phyloP scores from a whole-genome alignment of 2,888 invertebrate species.

The Cantharis lateralis region DNA sequence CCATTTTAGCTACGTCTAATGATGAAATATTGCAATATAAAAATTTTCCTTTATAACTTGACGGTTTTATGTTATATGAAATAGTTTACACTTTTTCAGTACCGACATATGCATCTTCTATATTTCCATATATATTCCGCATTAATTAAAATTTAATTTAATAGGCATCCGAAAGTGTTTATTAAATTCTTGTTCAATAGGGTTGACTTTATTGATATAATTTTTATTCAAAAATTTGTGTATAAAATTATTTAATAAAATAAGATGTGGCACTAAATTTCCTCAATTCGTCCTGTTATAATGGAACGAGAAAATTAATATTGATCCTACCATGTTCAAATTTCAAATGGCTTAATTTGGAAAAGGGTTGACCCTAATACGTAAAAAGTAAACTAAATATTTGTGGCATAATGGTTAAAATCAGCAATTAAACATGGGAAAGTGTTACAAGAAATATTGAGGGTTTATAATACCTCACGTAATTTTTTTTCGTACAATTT shows the following conservation, averaged over 20 bases:
- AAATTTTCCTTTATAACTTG: slow-evolving; percentile 16
- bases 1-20: slow-evolving; percentile 9
- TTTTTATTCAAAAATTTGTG: not conserved
- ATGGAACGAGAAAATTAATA: not conserved
- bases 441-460: not conserved
- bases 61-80: slow-evolving; percentile 6
- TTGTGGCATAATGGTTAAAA: not conserved
- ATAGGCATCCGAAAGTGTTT: slow-evolving; percentile 15
- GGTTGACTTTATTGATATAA: not conserved
- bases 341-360: not conserved
- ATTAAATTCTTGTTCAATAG: slow-evolving; percentile 4
- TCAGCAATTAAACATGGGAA: not conserved
- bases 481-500: not conserved
- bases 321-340: not conserved
- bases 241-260: not conserved
- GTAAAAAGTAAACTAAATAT: not conserved
- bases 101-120: not conserved
- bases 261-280: not conserved
- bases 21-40: slow-evolving; percentile 13
- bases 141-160: slow-evolving; percentile 21
- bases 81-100: not conserved
- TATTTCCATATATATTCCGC: slow-evolving; percentile 6
- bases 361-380: not conserved
- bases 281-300: not conserved
- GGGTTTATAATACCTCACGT: not conserved